Percentiles rank a stretch among this genome's conserved stretches.
phyloP scores from a whole-genome alignment of 2,888 invertebrate species.

The Hirtodrosophila confusa region DNA sequence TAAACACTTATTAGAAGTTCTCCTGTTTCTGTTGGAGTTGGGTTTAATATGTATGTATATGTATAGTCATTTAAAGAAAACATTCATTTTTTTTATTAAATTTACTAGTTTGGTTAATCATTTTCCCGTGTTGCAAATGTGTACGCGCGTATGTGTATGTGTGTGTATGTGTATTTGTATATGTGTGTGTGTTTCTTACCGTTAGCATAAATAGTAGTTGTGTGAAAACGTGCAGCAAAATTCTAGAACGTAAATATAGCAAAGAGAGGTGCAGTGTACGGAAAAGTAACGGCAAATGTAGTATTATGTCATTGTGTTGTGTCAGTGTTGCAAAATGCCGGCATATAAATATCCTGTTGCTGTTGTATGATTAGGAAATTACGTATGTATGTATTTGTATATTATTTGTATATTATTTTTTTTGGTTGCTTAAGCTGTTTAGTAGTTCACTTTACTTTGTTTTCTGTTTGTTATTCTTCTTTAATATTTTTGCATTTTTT shows the following conservation, averaged over 20 bases:
- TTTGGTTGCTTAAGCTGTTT: slow-evolving; percentile 31
- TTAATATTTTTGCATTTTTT: slow-evolving; percentile 8
- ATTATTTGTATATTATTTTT: slow-evolving; percentile 11
- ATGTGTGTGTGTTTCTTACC: slow-evolving; percentile 34
- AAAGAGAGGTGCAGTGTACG: slow-evolving; percentile 57
- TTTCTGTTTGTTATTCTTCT: slow-evolving; percentile 11
- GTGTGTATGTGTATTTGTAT: slow-evolving; percentile 10
- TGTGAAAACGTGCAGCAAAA: slow-evolving; percentile 72
- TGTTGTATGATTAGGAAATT: slow-evolving; percentile 60
- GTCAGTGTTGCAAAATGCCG: slow-evolving; percentile 32
- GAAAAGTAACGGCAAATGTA: slow-evolving; percentile 55
- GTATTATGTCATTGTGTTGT: slow-evolving; percentile 19
- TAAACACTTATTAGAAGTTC: slow-evolving; percentile 71
- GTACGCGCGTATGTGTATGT: slow-evolving; percentile 15
- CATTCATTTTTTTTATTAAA: slow-evolving; percentile 8
- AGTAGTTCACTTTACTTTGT: slow-evolving; percentile 39
- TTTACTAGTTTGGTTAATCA: slow-evolving; percentile 18
- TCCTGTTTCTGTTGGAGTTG: slow-evolving; percentile 37
- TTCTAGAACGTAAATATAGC: slow-evolving; percentile 55
- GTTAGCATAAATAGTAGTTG: slow-evolving; percentile 69
- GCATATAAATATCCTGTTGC: slow-evolving; percentile 34
- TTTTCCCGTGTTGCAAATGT: slow-evolving; percentile 4
- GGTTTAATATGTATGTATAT: slow-evolving; percentile 34
- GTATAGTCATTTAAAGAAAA: slow-evolving; percentile 33
- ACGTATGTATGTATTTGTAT: slow-evolving; percentile 46